These are phyloP conservation scores for Octopus sinensis DNA, from an alignment of 1,140 invertebrate species.

Conservation along the genomic window DNA sequence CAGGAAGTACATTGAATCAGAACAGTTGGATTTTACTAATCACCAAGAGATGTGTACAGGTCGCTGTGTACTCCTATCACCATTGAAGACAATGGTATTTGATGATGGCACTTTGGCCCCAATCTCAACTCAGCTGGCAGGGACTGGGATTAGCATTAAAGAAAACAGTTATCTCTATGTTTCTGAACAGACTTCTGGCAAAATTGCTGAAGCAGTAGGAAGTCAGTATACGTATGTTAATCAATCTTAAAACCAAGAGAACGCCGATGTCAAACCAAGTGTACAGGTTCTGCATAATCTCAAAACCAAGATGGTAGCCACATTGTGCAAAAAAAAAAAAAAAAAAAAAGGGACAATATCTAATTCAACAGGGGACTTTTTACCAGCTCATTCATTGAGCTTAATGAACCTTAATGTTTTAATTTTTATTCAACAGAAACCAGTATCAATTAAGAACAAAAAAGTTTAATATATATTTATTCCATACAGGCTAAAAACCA, in stretches of 20 bases:
- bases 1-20: conserved; percentile 55
- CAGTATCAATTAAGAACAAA: too few species aligned
- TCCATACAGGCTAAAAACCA: too few species aligned
- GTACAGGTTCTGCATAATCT: background rate
- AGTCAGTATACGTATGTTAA: background rate
- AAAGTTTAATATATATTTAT: too few species aligned
- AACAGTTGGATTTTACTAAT: conserved; percentile 52
- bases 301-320: background rate
- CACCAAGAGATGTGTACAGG: conserved; percentile 51
- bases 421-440: too few species aligned
- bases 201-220: background rate
- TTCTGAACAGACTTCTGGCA: background rate
- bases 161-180: background rate
- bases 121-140: background rate
- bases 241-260: background rate
- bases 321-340: background rate
- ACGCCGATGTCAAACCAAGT: conserved; percentile 14
- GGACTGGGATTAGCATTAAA: background rate
- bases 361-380: too few species aligned
- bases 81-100: conserved; percentile 18
- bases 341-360: too few species aligned
- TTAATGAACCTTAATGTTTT: too few species aligned
- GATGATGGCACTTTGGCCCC: conserved; percentile 12
- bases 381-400: too few species aligned
- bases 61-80: conserved; percentile 41